Evolutionary conservation across 2,888 invertebrate genomes (phyloP).

Genomic region (Desoria tigrina): DNA sequence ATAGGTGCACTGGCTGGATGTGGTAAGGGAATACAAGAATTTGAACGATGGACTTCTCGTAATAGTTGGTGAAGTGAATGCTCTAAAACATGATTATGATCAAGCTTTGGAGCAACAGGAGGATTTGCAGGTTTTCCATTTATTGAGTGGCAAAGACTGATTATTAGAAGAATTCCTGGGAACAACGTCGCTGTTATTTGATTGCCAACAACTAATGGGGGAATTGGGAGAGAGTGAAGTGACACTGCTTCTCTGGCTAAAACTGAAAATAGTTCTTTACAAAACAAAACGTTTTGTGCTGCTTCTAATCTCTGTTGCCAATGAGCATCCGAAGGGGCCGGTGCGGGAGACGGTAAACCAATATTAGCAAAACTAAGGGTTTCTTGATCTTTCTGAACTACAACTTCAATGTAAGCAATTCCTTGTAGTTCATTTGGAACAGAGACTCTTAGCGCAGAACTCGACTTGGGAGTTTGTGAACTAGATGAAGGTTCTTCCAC

Average conservation of each 20-base stretch:
- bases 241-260: slow-evolving; percentile 93
- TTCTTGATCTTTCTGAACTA: slow-evolving; percentile 93
- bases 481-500: slow-evolving; percentile 2
- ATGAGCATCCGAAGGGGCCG: slow-evolving; percentile 72
- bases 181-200: slow-evolving; percentile 92
- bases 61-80: slow-evolving; percentile 92
- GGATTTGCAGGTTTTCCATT: slow-evolving; percentile 64
- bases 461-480: slow-evolving; percentile 60
- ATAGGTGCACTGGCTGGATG: slow-evolving; percentile 92
- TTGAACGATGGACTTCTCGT: slow-evolving; percentile 86
- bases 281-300: slow-evolving; percentile 94
- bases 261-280: slow-evolving; percentile 92
- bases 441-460: slow-evolving; percentile 81
- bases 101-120: slow-evolving; percentile 61
- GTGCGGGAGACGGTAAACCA: slow-evolving; percentile 74
- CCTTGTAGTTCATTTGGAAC: slow-evolving; percentile 94
- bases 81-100: slow-evolving; percentile 95
- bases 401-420: slow-evolving; percentile 91
- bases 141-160: slow-evolving; percentile 84
- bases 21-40: slow-evolving; percentile 90
- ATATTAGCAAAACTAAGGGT: slow-evolving; percentile 82
- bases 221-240: slow-evolving; percentile 81
- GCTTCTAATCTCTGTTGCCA: slow-evolving; percentile 97
- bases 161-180: slow-evolving; percentile 89
- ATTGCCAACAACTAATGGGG: slow-evolving; percentile 95